Conservation (phyloP, 2,888 invertebrate species). For the Herminia tarsipennalis region DNA sequence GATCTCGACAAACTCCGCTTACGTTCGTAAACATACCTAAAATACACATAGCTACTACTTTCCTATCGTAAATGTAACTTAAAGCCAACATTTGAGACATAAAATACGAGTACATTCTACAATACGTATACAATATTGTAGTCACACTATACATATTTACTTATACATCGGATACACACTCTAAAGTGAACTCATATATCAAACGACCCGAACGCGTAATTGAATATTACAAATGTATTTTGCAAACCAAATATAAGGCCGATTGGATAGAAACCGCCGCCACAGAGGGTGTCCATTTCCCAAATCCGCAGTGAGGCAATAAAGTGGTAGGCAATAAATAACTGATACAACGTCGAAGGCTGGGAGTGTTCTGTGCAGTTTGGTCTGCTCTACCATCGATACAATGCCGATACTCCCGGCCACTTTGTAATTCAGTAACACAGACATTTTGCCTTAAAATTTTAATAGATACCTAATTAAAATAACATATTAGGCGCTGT, state of each 20-base stretch:
- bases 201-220: slow-evolving; percentile 35
- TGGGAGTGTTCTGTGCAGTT: slow-evolving; percentile 54
- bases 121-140: too few relatives aligned
- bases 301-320: slow-evolving; percentile 49
- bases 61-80: too few relatives aligned
- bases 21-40: too few relatives aligned
- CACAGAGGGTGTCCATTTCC: slow-evolving; percentile 45
- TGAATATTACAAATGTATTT: slow-evolving; percentile 45
- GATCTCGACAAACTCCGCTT: too few relatives aligned
- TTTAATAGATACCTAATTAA: too few relatives aligned
- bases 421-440: too few relatives aligned
- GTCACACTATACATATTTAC: background rate
- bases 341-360: slow-evolving; percentile 57
- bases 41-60: too few relatives aligned
- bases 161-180: slow-evolving; percentile 12
- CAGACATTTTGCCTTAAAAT: too few relatives aligned
- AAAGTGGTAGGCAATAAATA: slow-evolving; percentile 58
- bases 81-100: too few relatives aligned
- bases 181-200: slow-evolving; percentile 26
- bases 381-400: slow-evolving; percentile 17
- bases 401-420: slow-evolving; percentile 14
- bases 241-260: slow-evolving; percentile 46
- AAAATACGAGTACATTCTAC: too few relatives aligned
- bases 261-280: slow-evolving; percentile 49
- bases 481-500: too few relatives aligned